A percentile compares a stretch with the other conserved stretches of the same genome.
Evolutionary conservation across 2,113 vertebrate species (phyloP).

Genomic region (Centrocercus urophasianus): DNA sequence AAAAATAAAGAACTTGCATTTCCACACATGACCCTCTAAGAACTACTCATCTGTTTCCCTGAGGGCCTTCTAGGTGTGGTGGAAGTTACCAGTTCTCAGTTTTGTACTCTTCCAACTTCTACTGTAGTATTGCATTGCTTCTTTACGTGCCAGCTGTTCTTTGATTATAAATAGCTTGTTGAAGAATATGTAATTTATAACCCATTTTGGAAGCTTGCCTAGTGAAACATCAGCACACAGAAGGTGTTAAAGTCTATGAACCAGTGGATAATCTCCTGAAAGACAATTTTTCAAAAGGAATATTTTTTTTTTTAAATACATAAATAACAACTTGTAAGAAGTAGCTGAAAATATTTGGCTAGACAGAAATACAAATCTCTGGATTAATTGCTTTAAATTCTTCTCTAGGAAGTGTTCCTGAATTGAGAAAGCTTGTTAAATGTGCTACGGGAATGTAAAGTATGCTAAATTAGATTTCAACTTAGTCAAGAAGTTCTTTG

Average conservation of each 20-base stretch:
- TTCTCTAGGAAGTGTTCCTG: neutral
- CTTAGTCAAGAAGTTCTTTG: neutral
- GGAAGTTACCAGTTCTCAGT: neutral
- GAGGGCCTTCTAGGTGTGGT: neutral
- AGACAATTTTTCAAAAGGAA: neutral
- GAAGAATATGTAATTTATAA: constrained; percentile 2
- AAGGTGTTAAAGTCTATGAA: neutral
- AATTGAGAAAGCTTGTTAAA: neutral
- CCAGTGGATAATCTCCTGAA: neutral
- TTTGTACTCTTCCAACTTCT: neutral
- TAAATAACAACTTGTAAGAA: neutral
- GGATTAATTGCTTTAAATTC: neutral
- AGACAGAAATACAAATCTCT: neutral
- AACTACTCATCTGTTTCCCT: neutral
- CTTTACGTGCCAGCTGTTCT: neutral
- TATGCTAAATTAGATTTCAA: neutral
- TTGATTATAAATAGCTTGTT: constrained; percentile 1
- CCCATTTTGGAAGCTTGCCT: neutral
- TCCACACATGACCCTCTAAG: neutral
- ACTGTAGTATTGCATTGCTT: neutral
- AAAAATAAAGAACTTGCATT: neutral
- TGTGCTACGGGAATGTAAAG: neutral
- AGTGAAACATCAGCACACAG: neutral
- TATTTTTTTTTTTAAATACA: neutral
- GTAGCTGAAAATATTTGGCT: neutral